Percentiles rank a stretch among this genome's conserved stretches.
phyloP scores from a whole-genome alignment of 2,797 vertebrate genomes.

The Coccyzus lansbergi region DNA sequence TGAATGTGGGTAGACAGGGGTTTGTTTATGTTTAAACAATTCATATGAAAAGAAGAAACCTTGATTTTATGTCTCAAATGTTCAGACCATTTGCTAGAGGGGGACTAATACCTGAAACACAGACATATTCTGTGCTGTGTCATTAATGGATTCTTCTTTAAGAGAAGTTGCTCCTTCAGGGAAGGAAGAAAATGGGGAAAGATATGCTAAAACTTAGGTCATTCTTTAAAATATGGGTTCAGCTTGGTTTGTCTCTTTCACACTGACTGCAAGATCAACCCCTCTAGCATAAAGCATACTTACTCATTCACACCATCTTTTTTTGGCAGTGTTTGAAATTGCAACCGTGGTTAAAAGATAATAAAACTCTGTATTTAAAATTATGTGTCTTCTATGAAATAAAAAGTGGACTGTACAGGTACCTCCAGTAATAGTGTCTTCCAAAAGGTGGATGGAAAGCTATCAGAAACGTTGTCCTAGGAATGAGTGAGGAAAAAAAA shows the following conservation, averaged over 20 bases:
- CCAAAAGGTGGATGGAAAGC: background rate
- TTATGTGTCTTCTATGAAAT: background rate
- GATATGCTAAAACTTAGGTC: background rate
- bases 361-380: background rate
- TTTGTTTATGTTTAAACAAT: background rate
- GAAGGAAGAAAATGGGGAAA: background rate
- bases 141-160: background rate
- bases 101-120: background rate
- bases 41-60: background rate
- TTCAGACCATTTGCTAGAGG: background rate
- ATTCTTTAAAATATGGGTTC: background rate
- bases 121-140: background rate
- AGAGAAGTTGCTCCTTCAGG: background rate
- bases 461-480: background rate
- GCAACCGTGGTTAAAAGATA: background rate
- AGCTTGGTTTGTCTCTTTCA: background rate
- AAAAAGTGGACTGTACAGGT: background rate
- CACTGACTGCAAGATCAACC: background rate
- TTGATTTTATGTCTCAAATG: background rate
- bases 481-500: background rate
- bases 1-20: background rate
- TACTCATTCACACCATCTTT: background rate
- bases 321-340: background rate
- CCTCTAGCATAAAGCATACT: background rate
- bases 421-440: background rate